phyloP scores from a whole-genome alignment of 2,113 vertebrate genomes.

The Leiothrix lutea region DNA sequence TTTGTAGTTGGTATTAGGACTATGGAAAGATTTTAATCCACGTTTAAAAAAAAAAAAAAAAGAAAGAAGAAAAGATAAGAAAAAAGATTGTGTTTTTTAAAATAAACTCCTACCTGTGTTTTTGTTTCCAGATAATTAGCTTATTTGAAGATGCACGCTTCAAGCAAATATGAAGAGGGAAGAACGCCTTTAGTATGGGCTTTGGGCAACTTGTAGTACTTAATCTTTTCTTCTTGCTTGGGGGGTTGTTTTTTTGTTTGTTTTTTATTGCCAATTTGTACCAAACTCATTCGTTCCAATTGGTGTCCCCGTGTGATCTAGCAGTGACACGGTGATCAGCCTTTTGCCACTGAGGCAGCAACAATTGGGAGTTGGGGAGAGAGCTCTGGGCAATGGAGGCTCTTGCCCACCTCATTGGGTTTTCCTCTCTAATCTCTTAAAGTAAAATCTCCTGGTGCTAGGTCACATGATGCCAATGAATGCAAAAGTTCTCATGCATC shows the following conservation, averaged over 20 bases:
- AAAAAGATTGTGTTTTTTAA: not conserved
- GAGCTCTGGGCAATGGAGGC: not conserved
- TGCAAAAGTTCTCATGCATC: not conserved
- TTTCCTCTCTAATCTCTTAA: not conserved
- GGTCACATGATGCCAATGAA: not conserved
- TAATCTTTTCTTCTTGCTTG: not conserved
- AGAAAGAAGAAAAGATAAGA: not conserved
- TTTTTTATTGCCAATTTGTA: not conserved
- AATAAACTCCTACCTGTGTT: not conserved
- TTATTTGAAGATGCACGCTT: not conserved
- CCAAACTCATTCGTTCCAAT: not conserved
- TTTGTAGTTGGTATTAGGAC: not conserved
- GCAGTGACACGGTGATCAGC: not conserved
- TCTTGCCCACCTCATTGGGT: not conserved
- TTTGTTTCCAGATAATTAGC: not conserved
- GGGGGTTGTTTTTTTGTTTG: too few species aligned
- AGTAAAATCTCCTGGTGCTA: not conserved
- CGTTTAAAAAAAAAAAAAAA: not conserved
- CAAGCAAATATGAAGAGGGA: not conserved
- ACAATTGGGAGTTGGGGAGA: accelerated
- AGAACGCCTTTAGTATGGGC: accelerated
- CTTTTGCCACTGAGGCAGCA: not conserved
- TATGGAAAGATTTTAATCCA: not conserved
- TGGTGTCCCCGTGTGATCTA: accelerated
- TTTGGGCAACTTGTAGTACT: not conserved